Base-by-base conservation (phyloP, 2,888 invertebrate species). In the Drosophila mayaguana region DNA sequence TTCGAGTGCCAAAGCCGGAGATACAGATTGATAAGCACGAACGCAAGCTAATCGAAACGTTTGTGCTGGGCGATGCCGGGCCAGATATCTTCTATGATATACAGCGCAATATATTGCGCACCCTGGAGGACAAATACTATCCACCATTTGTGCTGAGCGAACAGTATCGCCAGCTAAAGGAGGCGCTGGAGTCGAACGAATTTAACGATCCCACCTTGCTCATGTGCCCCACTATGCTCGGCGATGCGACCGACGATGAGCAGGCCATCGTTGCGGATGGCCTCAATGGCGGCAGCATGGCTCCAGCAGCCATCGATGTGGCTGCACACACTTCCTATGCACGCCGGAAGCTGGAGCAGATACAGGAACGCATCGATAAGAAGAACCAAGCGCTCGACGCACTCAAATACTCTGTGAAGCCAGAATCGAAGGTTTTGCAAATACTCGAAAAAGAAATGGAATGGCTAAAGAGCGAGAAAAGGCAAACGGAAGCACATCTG, bases 51-150 rank as follows among this genome's bases (percentile, higher is more conserved):
- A 97, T 98, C 95, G 98, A 98, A 91, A 95, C 96, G 16, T 98
- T 98, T 93, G 93, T 98, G 61, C 92, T 97, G 70, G 98, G 98
- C 18, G 97, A 98, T 91, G 96, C 96, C 88, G 97, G 97, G 0
- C 97, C 97, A 22, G 97, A 96, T 93, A 96, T 97, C 34, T 97
- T 98, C 92, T 97, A 96, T 89, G 96, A 97, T 92, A 96, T 97
- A 22, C 97, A 98, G 92, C 95, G 96, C 22, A 95, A 95, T 72
- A 96, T 98, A 11, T 94, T 96, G 14, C 95, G 96, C 86, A 95
- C 96, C 0, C 94, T 98, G 68, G 97, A 97, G 91, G 96, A 97
- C 78, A 96, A 97, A 92, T 97, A 97, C 92, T 98, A 97, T 92
- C 96, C 97, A 60, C 96, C 97, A 2, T 98, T 98, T 92, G 94